Conservation (phyloP, 92 coral and sea anemone genomes). For the Zoanthus sociatus region DNA sequence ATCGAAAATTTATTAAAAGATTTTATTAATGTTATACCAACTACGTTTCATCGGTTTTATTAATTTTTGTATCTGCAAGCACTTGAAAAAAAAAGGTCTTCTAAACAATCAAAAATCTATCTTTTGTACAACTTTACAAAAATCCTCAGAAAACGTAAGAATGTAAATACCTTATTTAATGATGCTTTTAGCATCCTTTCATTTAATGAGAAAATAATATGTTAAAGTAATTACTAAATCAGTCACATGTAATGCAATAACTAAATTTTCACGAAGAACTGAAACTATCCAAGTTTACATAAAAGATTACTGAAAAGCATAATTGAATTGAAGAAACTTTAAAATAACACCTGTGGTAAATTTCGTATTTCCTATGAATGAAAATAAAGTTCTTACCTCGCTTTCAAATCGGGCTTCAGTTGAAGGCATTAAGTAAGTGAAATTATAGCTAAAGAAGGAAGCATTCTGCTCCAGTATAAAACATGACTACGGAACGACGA, state of each 20-base stretch:
- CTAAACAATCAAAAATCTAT: neutral
- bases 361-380: neutral
- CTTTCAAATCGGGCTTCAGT: neutral
- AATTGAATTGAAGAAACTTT: neutral
- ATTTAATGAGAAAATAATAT: neutral
- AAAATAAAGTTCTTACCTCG: conserved; percentile 8
- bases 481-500: neutral
- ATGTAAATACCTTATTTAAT: neutral
- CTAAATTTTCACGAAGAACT: neutral
- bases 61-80: no score
- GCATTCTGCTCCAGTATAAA: neutral
- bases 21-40: no score
- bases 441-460: neutral
- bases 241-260: neutral
- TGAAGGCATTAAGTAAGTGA: neutral
- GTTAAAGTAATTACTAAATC: neutral
- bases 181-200: neutral
- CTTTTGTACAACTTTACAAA: neutral
- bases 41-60: no score
- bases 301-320: neutral
- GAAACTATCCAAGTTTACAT: neutral
- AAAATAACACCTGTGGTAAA: neutral
- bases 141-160: neutral
- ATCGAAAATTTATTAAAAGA: no score
- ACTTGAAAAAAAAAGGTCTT: neutral